Base-by-base conservation (phyloP, 1,140 invertebrate genomes). In the Pseudomyrmex flavicornis region DNA sequence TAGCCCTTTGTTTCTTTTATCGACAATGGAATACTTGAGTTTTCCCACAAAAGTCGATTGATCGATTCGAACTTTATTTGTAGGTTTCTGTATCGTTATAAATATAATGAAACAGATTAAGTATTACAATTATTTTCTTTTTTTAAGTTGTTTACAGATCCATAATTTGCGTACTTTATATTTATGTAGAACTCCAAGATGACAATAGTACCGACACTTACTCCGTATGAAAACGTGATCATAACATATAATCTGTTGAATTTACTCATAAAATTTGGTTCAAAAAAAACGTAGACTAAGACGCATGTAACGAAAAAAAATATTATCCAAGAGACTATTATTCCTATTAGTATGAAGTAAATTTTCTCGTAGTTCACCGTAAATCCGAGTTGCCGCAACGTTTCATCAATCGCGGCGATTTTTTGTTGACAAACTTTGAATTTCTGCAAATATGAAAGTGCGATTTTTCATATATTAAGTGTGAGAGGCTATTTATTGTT, bases 361-460 rank as follows among this genome's bases (percentile, higher is more conserved):
- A 73, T 20, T 4, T 0, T 10, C 0, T 50, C 10, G 17, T 85
- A 76, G 2, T 69, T 65, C 0, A 73, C 2, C 0, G 10, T 2
- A 0, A 22, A 13, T n/a, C 73, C 82, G 7, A 89, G n/a, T 50
- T 54, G 26, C 26, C 20, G 20, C 3, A 89, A 61, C 7, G 59
- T 85, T 12, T 82, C 72, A 8, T 89, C 87, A 7, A 85, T 46
- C 2, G 62, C n/a, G 13, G 17, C n/a, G 0, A 89, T 77, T 8
- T 35, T 59, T 10, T 56, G 35, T 10, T 20, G 22, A 46, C 76
- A 80, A 44, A 26, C 4, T 50, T 70, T 50, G 12, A 80, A 48
- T 13, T 9, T 35, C 76, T 17, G 13, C 9, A 12, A 73, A 26
- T 10, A 2, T 8, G 10, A 50, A n/a, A 1, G 17, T 26, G 12